Evolutionary conservation across 1,140 invertebrate species (phyloP).

Genomic region (Anastrepha obliqua): DNA sequence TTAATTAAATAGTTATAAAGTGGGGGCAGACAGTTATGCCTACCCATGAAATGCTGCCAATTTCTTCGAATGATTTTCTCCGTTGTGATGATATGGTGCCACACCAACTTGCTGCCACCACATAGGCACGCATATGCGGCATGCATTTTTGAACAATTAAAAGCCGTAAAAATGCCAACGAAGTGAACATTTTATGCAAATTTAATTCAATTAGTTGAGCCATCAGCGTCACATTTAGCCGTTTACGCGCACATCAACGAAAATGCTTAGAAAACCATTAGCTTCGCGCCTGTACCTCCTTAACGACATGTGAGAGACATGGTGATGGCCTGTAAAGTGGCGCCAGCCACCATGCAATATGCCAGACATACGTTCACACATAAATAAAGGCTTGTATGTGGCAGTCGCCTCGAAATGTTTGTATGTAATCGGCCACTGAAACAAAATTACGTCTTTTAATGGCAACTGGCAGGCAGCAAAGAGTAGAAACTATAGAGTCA

Average conservation of each 20-base stretch:
- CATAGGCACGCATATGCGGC: not conserved
- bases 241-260: slow-evolving; percentile 23
- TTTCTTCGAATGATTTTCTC: not conserved
- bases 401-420: not conserved
- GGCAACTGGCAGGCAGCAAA: not conserved
- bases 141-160: slow-evolving; percentile 41
- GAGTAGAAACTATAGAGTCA: not conserved
- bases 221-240: slow-evolving; percentile 35
- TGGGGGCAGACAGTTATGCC: slow-evolving; percentile 20
- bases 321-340: slow-evolving; percentile 19
- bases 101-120: not conserved
- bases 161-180: not conserved
- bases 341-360: not conserved
- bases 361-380: not conserved
- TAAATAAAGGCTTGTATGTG: not conserved
- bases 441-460: slow-evolving; percentile 8
- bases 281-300: not conserved
- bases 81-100: not conserved
- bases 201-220: slow-evolving; percentile 53
- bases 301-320: not conserved
- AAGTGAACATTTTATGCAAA: slow-evolving; percentile 48
- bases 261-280: slow-evolving; percentile 5
- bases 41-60: not conserved
- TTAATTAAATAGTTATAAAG: slow-evolving; percentile 28
- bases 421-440: not conserved